Base-by-base conservation (phyloP, 2,888 invertebrate species). In the Ptychoptera contaminata region DNA sequence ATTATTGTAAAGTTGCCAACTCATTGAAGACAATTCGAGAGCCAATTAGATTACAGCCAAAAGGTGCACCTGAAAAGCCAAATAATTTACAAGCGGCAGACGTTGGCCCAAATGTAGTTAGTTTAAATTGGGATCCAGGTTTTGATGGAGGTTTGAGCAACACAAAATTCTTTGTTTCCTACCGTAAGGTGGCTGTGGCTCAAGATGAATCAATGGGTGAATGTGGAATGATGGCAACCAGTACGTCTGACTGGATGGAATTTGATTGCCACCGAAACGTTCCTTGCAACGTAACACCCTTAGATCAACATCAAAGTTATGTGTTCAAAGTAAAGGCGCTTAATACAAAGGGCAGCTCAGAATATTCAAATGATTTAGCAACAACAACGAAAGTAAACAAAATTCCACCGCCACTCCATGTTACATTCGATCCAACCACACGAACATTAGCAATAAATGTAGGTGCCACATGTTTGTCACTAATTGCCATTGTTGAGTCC, bases 81-180 rank as follows among this genome's bases (percentile, higher is more conserved):
- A 76, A 74, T 6, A 76, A 79, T 47, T 62, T 90, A 16, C 70
- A 75, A 2, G 77, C 82, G 9, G 70, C 80, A 46, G 79, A 81
- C 57, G 74, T 82, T 0, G 87, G 87, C 0, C 81, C 82, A 11
- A 82, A 81, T 45, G 83, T 74, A 56, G 84, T 90, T 1, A 79
- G 83, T 0, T 67, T 92, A 15, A 73, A 76, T 46, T 92, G 91
- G 91, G 83, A 85, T 56, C 78, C 86, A 0, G 91, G 91, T 1
- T 93, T 92, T 60, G 86, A 92, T 60, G 92, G 92, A 0, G 92
- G 92, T 0, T 66, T 88, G 44, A 76, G 78, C 40, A 85, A 81
- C 55, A 91, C 90, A 1, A 88, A 87, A 58, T 88, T 85, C 65
- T 85, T 85, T 56, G 82, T 88, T n/a, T 76, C 79, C 31, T 88